Evolutionary conservation across 1,140 invertebrate genomes (phyloP).

Genomic region (Anastrepha obliqua): DNA sequence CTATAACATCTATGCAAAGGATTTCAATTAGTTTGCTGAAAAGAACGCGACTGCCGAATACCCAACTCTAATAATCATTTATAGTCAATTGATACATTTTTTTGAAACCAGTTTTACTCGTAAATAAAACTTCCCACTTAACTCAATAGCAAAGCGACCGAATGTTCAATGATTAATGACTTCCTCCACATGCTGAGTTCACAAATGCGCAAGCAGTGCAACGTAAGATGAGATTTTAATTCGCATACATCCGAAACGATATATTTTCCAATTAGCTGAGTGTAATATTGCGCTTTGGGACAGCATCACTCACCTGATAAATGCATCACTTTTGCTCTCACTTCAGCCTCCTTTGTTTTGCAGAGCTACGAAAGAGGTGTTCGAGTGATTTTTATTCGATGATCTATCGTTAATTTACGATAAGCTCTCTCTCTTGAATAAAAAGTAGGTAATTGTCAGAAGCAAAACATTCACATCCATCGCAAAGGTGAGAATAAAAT

Average conservation of each 20-base stretch:
- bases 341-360: neutral
- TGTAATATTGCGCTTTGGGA: neutral
- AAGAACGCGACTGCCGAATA: neutral
- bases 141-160: neutral
- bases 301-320: conserved; percentile 40
- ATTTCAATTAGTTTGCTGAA: too few species aligned
- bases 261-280: conserved; percentile 47
- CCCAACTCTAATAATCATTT: neutral
- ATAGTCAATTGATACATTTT: neutral
- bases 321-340: conserved; percentile 52
- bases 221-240: conserved; percentile 25
- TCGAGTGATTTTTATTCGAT: conserved; percentile 2
- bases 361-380: neutral
- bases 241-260: conserved; percentile 28
- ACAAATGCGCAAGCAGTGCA: neutral
- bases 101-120: neutral
- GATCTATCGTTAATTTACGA: conserved; percentile 47
- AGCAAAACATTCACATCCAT: neutral
- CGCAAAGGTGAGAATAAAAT: conserved; percentile 26
- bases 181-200: conserved; percentile 14
- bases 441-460: conserved; percentile 1
- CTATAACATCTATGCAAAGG: too few species aligned
- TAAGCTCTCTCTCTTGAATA: neutral
- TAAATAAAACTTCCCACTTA: conserved; percentile 16
- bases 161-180: conserved; percentile 40